Conservation (phyloP, 1,140 invertebrate genomes). For the Uloborus diversus region DNA sequence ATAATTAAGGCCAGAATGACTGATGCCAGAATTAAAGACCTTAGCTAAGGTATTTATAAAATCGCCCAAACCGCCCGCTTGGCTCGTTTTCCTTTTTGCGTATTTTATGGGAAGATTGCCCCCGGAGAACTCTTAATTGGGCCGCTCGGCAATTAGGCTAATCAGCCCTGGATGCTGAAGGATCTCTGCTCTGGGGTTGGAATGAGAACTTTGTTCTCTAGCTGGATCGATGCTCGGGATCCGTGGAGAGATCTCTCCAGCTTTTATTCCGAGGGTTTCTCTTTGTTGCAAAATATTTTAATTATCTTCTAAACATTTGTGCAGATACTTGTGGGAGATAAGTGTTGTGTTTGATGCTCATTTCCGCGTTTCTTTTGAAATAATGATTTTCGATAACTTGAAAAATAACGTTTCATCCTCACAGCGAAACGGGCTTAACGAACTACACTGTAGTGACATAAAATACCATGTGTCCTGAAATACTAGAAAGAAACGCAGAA, state of each 20-base stretch:
- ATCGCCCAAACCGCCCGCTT: not conserved
- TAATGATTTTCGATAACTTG: no score
- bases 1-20: not conserved
- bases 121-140: not conserved
- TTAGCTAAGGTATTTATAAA: not conserved
- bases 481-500: no score
- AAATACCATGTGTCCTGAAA: no score
- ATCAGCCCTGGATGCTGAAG: not conserved
- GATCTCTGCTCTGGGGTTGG: not conserved
- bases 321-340: no score
- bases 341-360: no score
- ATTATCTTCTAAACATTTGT: no score
- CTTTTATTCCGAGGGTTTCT: no score
- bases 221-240: not conserved
- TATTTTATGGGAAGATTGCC: not conserved
- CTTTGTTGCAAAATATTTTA: no score
- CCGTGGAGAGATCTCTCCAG: not conserved
- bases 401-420: no score
- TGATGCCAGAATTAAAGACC: not conserved
- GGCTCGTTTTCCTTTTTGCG: not conserved
- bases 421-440: no score
- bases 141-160: not conserved
- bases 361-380: no score
- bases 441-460: no score
- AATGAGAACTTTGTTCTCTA: not conserved